Conservation (phyloP, 2,888 invertebrate species). For the Oscheius myriophilus region DNA sequence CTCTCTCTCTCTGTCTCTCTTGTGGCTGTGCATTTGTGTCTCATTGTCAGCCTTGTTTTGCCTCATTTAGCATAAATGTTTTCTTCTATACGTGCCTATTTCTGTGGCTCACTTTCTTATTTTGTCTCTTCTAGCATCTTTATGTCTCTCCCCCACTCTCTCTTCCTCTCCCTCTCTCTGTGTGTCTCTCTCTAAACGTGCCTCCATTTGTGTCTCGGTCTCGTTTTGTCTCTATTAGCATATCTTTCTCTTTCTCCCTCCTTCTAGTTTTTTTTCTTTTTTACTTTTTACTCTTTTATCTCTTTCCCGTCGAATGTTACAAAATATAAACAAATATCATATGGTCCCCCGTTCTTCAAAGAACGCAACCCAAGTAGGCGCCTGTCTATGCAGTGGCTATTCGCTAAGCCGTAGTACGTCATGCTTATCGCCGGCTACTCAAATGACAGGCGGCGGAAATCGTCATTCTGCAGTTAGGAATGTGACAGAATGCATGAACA, state of each 20-base stretch:
- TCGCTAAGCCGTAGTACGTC: not conserved
- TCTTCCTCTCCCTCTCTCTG: not conserved
- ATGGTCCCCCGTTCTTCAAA: not conserved
- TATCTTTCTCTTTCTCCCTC: not conserved
- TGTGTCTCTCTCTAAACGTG: not conserved
- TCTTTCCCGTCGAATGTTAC: not conserved
- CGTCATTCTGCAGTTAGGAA: no score
- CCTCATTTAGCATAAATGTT: no score
- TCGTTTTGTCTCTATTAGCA: not conserved
- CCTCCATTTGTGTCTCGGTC: no score
- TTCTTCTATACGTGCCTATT: no score
- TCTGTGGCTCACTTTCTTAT: no score
- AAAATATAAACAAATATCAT: not conserved
- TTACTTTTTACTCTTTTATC: not conserved
- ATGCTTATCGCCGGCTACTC: not conserved
- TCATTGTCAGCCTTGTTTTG: no score
- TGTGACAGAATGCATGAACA: no score
- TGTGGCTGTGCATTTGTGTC: no score
- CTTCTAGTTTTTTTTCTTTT: not conserved
- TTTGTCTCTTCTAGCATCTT: not conserved
- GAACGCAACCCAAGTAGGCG: not conserved
- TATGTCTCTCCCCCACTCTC: no score
- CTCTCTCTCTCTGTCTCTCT: no score
- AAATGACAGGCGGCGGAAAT: no score
- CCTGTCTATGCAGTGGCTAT: not conserved